A percentile compares a stretch with the other conserved stretches of the same genome.
Evolutionary conservation across 1,140 invertebrate genomes (phyloP).

Genomic region (Copidosoma floridanum): DNA sequence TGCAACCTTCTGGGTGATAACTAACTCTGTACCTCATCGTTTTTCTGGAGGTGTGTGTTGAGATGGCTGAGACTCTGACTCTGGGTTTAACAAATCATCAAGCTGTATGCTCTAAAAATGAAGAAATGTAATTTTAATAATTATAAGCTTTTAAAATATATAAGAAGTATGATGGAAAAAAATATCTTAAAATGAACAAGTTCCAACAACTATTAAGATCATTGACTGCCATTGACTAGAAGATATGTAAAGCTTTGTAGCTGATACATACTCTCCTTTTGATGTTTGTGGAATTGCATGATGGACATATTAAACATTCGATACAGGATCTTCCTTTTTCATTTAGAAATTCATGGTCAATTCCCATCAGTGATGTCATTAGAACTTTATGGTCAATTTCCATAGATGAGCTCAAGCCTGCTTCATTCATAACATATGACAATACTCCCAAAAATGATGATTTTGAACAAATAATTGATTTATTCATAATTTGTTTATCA

Average conservation of each 20-base stretch:
- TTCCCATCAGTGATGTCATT: too few species aligned
- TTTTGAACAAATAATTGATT: too few species aligned
- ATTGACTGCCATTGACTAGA: not conserved
- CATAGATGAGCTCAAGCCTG: not conserved
- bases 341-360: too few species aligned
- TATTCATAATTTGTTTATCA: too few species aligned
- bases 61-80: too few species aligned
- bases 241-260: not conserved
- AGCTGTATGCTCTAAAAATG: not conserved
- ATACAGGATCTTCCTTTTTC: not conserved
- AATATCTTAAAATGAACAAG: too few species aligned
- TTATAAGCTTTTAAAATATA: not conserved
- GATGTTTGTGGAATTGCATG: not conserved
- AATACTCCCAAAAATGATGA: not conserved
- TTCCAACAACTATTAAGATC: not conserved
- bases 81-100: not conserved
- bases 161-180: not conserved
- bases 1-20: constrained; percentile 21
- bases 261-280: too few species aligned
- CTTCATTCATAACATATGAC: not conserved
- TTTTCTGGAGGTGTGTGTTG: too few species aligned
- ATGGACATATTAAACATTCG: not conserved
- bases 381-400: not conserved
- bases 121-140: too few species aligned
- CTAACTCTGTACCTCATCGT: constrained; percentile 1